Conservation (phyloP, 2,797 vertebrate genomes). For the Lates japonicus region DNA sequence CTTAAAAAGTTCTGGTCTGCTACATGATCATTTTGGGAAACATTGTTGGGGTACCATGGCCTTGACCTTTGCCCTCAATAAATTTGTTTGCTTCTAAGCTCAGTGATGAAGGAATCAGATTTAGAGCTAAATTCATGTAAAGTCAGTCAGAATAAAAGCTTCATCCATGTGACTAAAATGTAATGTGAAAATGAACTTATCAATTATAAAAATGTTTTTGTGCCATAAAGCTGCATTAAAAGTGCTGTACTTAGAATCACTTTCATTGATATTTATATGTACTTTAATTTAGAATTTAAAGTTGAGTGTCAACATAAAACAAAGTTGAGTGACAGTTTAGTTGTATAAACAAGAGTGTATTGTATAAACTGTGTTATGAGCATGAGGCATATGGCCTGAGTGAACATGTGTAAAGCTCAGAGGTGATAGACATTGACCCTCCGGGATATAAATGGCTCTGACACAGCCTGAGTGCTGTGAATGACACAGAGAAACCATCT, state of each 20-base stretch:
- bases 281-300: not conserved
- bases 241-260: too few relatives aligned
- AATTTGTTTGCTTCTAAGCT: not conserved
- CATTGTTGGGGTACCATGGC: not conserved
- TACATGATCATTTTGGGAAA: not conserved
- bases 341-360: not conserved
- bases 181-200: not conserved
- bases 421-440: constrained; percentile 68
- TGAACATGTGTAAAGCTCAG: constrained; percentile 55
- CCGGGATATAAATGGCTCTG: constrained; percentile 50
- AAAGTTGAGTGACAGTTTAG: not conserved
- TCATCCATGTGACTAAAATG: not conserved
- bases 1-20: not conserved
- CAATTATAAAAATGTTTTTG: not conserved
- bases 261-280: not conserved
- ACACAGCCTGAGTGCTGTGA: constrained; percentile 68
- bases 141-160: not conserved
- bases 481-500: constrained; percentile 61
- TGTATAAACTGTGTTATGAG: not conserved
- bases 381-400: constrained; percentile 24
- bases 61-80: constrained; percentile 20
- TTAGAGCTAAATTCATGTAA: not conserved
- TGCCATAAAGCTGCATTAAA: too few relatives aligned
- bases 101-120: not conserved
- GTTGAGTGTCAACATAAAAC: not conserved